These are phyloP conservation scores for Morphnarchus princeps DNA, from an alignment of 2,113 vertebrate genomes.

Conservation along the genomic window DNA sequence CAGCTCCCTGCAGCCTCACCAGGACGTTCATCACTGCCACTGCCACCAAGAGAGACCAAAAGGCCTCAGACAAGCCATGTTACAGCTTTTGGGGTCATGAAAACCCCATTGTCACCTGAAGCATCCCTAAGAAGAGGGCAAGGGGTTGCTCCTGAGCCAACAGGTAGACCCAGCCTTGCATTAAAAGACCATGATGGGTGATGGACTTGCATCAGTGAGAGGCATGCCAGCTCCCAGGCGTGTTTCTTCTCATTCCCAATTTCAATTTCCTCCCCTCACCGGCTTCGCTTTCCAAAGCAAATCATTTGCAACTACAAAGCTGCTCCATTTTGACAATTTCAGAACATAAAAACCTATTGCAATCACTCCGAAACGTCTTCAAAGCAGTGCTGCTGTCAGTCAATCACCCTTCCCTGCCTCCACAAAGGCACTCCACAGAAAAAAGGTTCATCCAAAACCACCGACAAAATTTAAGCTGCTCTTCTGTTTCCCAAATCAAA, in stretches of 20 bases:
- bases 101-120: not conserved
- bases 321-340: conserved; percentile 10
- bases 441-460: not conserved
- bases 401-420: not conserved
- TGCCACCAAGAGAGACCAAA: not conserved
- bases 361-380: not conserved
- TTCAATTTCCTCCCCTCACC: not conserved
- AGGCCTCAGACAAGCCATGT: rapidly evolving
- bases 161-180: not conserved
- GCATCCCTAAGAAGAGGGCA: not conserved
- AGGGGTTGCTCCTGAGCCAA: not conserved
- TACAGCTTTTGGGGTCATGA: not conserved
- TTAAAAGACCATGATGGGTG: rapidly evolving
- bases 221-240: not conserved
- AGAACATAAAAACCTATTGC: not conserved
- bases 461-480: not conserved
- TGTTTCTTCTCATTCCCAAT: not conserved
- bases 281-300: not conserved
- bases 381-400: not conserved
- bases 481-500: not conserved
- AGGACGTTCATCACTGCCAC: rapidly evolving
- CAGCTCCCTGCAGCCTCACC: not conserved
- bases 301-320: conserved; percentile 11
- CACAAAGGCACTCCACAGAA: not conserved
- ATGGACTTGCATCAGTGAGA: not conserved